Evolutionary conservation across 2,888 invertebrate species (phyloP), one percentile per base, ranked within the genome.

Genomic region (Gymnoscelis rufifasciata): DNA sequence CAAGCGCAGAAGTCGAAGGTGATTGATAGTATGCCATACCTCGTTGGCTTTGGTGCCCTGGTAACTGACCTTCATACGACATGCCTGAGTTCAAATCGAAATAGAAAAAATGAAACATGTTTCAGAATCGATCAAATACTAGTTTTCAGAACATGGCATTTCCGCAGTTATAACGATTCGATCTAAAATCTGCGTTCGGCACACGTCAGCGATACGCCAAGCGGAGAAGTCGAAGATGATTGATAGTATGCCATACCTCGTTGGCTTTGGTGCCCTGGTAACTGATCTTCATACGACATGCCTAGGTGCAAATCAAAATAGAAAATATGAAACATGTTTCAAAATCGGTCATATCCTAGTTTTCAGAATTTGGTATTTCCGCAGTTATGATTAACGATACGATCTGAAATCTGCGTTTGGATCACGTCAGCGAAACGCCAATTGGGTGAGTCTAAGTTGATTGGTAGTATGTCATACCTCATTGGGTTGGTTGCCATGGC

Each of bases 171-270:
- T 44, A 49, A 38, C 44, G 48, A n/a, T 52, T 51, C 44, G 38
- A 54, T 49, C 35, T 33, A 38, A 42, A 51, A 48, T 48, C 51
- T 51, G 52, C 47, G 51, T 51, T 43, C 48, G 47, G 44, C 43
- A 51, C 51, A 49, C 51, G 54, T 52, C 56, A 52, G 51, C 52
- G 51, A 50, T 46, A 33, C 51, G 29, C n/a, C 41, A 38, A 35
- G 30, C 41, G 29, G 29, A n/a, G n/a, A n/a, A n/a, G n/a, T 45
- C 43, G 41, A 39, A 44, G 40, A 27, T 49, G 54, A 54, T 54
- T 53, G 53, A 55, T 53, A 28, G 40, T 42, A 24, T 39, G 27
- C 33, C 19, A 14, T 44, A 27, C 93, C 93, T 62, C 91, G 91
- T 40, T 46, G 28, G 41, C 15, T 31, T 10, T 26, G 33, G 7